Evolutionary conservation across 2,888 invertebrate species (phyloP).

Genomic region (Euplexia lucipara): DNA sequence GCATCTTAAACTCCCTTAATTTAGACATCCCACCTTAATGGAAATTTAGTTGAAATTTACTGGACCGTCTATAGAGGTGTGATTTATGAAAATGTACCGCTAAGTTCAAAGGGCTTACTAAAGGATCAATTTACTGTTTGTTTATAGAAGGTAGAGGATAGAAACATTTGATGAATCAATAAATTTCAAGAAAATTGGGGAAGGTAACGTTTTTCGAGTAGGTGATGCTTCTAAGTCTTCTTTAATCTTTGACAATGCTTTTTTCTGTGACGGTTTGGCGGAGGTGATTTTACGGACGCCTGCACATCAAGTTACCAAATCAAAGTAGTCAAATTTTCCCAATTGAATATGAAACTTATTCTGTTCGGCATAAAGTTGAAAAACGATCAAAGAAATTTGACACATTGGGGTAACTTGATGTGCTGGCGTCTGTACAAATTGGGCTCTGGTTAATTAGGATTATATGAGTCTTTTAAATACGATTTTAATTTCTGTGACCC

Average conservation of each 20-base stretch:
- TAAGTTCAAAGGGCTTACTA: slow-evolving; percentile 36
- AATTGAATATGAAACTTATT: no score
- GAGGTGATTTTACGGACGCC: no score
- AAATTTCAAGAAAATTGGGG: slow-evolving; percentile 31
- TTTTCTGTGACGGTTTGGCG: slow-evolving; percentile 24
- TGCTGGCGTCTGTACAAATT: slow-evolving; percentile 12
- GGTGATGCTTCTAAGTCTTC: slow-evolving; percentile 6
- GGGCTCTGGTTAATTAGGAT: slow-evolving; percentile 19
- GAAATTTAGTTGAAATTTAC: slow-evolving; percentile 54
- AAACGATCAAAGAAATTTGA: no score
- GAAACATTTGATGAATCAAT: slow-evolving; percentile 41
- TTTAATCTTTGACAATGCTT: slow-evolving; percentile 32
- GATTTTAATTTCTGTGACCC: not conserved
- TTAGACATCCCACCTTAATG: slow-evolving; percentile 46
- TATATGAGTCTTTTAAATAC: not conserved
- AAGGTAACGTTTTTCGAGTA: slow-evolving; percentile 24
- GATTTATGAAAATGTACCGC: slow-evolving; percentile 45
- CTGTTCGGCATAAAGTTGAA: no score
- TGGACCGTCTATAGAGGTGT: slow-evolving; percentile 40
- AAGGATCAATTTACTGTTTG: slow-evolving; percentile 34
- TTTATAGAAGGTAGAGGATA: slow-evolving; percentile 27
- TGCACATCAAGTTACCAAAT: no score
- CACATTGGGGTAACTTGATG: no score
- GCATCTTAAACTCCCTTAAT: slow-evolving; percentile 46
- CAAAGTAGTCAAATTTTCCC: no score